These are phyloP conservation scores for Pollenia labialis DNA, from an alignment of 2,888 invertebrate genomes.

Conservation along the genomic window DNA sequence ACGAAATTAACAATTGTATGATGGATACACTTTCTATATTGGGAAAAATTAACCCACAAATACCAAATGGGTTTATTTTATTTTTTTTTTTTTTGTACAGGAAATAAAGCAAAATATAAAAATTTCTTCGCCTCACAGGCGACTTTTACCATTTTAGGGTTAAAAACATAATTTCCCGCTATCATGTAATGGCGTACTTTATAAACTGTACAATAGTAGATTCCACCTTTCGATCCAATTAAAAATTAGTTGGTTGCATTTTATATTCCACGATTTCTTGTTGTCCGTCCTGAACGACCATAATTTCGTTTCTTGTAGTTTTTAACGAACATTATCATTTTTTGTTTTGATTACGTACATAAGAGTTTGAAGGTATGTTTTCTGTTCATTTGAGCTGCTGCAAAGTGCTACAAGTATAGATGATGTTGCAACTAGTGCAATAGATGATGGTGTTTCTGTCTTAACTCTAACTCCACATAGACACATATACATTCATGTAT, in stretches of 20 bases:
- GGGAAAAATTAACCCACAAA: too few species aligned
- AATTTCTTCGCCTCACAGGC: too few species aligned
- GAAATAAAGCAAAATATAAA: too few species aligned
- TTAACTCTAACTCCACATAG: constrained; percentile 31
- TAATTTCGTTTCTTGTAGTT: constrained; percentile 49
- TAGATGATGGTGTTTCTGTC: constrained; percentile 42
- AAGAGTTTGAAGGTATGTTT: neutral
- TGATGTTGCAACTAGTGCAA: constrained; percentile 50
- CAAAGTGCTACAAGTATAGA: constrained; percentile 40
- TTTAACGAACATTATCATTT: constrained; percentile 54
- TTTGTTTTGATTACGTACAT: constrained; percentile 31
- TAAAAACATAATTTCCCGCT: too few species aligned
- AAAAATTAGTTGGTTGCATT: constrained; percentile 31
- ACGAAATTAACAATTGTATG: too few species aligned
- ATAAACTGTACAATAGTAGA: too few species aligned
- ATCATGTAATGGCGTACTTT: too few species aligned
- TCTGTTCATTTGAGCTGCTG: constrained; percentile 25
- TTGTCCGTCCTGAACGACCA: constrained; percentile 15
- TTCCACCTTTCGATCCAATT: too few species aligned
- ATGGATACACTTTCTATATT: too few species aligned
- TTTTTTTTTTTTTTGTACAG: too few species aligned
- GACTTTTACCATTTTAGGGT: too few species aligned
- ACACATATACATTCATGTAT: neutral
- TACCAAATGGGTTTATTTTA: too few species aligned
- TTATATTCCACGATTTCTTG: neutral